Percentiles rank a stretch among this genome's conserved stretches.
Evolutionary conservation across 2,797 vertebrate species (phyloP).

Genomic region (Paguma larvata): DNA sequence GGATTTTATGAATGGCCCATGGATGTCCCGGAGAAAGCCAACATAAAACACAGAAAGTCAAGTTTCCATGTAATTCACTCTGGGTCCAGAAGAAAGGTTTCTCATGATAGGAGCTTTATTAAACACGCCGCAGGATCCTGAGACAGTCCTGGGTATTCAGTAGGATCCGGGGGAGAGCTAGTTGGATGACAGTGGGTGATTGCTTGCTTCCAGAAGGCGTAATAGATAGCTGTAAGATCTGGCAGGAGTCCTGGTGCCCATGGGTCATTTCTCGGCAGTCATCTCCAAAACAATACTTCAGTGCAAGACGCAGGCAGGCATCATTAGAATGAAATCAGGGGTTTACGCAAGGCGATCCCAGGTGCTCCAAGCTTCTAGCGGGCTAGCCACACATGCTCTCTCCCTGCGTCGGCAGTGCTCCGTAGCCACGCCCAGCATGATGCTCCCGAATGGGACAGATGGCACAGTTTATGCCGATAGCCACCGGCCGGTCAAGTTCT

Average conservation of each 20-base stretch:
- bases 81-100: background rate
- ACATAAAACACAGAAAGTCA: background rate
- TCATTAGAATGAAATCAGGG: constrained; percentile 71
- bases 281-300: constrained; percentile 69
- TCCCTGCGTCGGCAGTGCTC: background rate
- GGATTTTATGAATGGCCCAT: accelerated
- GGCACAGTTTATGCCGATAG: background rate
- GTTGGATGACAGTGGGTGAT: background rate
- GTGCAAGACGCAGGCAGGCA: background rate
- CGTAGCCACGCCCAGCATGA: no score
- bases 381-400: constrained; percentile 46
- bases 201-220: constrained; percentile 1
- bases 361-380: constrained; percentile 68
- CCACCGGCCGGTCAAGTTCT: background rate
- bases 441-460: background rate
- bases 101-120: accelerated
- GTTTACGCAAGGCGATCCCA: constrained; percentile 73
- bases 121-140: accelerated
- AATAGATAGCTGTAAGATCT: background rate
- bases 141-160: background rate
- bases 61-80: background rate
- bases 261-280: constrained; percentile 67
- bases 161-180: background rate
- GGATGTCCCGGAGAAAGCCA: background rate
- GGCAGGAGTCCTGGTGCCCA: constrained; percentile 54